Conservation (phyloP, 2,113 vertebrate genomes). For the Melospiza melodia region DNA sequence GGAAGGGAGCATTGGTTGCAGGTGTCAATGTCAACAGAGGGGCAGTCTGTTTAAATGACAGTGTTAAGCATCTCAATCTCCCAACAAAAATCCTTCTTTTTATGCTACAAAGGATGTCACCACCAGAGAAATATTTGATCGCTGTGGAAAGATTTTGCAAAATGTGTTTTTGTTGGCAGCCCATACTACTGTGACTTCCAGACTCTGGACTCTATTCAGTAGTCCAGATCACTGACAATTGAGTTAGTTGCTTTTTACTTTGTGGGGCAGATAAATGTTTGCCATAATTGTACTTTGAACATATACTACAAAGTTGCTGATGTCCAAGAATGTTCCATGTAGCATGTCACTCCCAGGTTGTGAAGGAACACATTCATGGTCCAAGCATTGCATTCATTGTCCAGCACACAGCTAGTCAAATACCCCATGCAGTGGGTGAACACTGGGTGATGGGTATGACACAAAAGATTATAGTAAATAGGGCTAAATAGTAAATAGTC, state of each 20-base stretch:
- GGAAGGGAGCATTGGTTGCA: neutral
- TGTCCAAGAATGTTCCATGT: neutral
- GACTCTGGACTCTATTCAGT: slow-evolving; percentile 37
- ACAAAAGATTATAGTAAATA: neutral
- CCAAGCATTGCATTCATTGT: neutral
- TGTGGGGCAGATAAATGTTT: slow-evolving; percentile 31
- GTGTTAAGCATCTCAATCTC: neutral
- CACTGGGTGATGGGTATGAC: neutral
- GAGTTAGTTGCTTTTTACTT: slow-evolving; percentile 7
- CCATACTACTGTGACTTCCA: neutral
- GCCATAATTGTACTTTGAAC: slow-evolving; percentile 21
- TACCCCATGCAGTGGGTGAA: neutral
- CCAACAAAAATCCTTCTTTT: neutral
- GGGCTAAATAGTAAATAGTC: neutral
- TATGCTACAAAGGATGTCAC: neutral
- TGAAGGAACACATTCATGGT: neutral
- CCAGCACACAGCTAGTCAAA: neutral
- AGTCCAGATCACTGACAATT: neutral
- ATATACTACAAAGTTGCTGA: neutral
- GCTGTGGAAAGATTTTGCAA: neutral
- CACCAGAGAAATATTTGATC: neutral
- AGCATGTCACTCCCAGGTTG: neutral
- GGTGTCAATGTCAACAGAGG: neutral
- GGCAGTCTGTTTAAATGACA: neutral
- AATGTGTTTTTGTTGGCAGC: slow-evolving; percentile 46